Base-by-base conservation (phyloP, 2,113 vertebrate genomes). In the Ammodramus savannarum region DNA sequence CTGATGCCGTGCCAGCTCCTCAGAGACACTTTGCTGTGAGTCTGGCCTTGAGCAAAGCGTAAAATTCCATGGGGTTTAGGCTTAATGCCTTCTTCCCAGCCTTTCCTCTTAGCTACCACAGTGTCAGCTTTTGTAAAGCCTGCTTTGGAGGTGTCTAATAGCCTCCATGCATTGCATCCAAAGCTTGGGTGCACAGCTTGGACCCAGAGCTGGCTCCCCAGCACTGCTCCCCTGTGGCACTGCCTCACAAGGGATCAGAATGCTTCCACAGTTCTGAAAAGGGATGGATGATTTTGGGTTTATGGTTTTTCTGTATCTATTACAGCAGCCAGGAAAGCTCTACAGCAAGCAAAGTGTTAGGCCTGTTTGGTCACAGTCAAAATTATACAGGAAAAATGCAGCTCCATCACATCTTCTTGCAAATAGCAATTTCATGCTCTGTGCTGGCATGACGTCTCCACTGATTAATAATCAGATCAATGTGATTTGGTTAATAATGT, bases 41-140 rank as follows among this genome's bases (percentile, higher is more conserved):
- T 77, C 76, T 87, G 80, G 84, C 89, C 61, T 41, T 0, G 7
- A 75, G 52, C 43, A 52, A 94, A 91, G 73, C 52, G 69, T 75
- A 96, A 94, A 81, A 95, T 94, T 89, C 89, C 80, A 27, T 1
- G 4, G 48, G 48, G 52, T 87, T 94, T 87, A 91, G 48, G 48
- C 65, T 96, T 85, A 94, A 94, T 94, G 88, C 87, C 66, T 87
- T 75, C 48, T 94, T 13, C 41, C 72, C 73, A 84, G 77, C 57
- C 59, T 85, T 82, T 84, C 55, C 51, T 74, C 69, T 78, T 46
- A 91, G 81, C n/a, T 66, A 48, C 69, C 66, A 81, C 27, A 39
- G 61, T 23, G 61, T 18, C 2, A 4, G 66, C 69, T 93, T 91
- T 86, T 93, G 73, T 59, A 44, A 54, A 89, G 66, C 36, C 52